Conservation (phyloP, 2,888 invertebrate genomes). For the Merodon equestris region DNA sequence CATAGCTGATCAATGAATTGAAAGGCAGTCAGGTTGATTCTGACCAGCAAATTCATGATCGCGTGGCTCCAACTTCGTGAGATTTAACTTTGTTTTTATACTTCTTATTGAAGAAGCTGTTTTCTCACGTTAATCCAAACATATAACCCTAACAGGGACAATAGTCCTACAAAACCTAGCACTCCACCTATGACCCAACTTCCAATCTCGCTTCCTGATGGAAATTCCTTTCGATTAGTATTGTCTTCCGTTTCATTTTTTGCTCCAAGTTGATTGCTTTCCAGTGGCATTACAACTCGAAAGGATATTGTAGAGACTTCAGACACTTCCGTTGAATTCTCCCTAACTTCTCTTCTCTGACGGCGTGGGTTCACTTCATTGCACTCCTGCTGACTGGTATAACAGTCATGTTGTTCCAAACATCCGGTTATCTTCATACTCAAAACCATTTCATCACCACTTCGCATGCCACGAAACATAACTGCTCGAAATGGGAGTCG, state of each 20-base stretch:
- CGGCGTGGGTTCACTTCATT: constrained; percentile 69
- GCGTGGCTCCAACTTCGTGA: too few species aligned
- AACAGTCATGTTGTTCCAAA: constrained; percentile 80
- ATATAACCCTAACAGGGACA: constrained; percentile 37
- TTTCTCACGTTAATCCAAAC: constrained; percentile 6
- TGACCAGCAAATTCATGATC: too few species aligned
- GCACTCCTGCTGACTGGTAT: constrained; percentile 73
- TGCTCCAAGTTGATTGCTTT: not conserved
- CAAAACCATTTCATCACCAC: constrained; percentile 81
- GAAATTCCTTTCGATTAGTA: not conserved
- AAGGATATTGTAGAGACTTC: constrained; percentile 76
- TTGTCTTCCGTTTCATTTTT: not conserved
- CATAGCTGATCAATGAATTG: too few species aligned
- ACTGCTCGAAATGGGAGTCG: constrained; percentile 80
- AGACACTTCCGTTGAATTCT: constrained; percentile 73
- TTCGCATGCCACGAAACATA: constrained; percentile 82
- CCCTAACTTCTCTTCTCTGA: constrained; percentile 70
- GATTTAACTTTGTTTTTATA: too few species aligned
- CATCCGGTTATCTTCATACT: constrained; percentile 81
- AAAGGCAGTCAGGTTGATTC: too few species aligned
- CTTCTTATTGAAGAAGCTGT: too few species aligned
- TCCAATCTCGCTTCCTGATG: not conserved
- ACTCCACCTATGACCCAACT: constrained; percentile 14
- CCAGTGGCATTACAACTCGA: constrained; percentile 73
- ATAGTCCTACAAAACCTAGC: constrained; percentile 20